Base-by-base conservation (phyloP, 2,113 vertebrate species). In the Cyrtonyx montezumae region DNA sequence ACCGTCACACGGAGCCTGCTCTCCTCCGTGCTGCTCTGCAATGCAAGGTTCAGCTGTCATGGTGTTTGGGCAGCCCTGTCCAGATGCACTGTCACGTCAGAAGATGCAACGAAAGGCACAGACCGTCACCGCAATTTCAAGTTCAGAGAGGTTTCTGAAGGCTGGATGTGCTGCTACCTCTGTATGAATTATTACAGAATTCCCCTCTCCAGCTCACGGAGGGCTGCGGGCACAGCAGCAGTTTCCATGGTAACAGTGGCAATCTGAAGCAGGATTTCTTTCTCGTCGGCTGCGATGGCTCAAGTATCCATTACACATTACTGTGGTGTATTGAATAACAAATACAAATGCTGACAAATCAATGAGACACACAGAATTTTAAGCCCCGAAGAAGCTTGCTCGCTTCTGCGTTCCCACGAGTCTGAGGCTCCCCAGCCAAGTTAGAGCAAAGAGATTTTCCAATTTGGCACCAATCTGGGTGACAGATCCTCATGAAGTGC, bases 401-500 rank as follows among this genome's bases (percentile, higher is more conserved):
- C 86, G 65, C 88, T 74, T 67, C 88, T 49, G 79, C 34, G 37
- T 74, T 87, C 96, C 94, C 88, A 37, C 8, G 69, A 90, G 88
- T 81, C 89, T 6, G 80, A 81, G 89, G 92, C 94, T 96, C 94
- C 91, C 88, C 88, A 82, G 93, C 88, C 92, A 76, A 95, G 88
- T 69, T 32, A 61, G 37, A 92, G 87, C n/a, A 3, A 65, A 87
- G 88, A 89, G 96, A 94, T 95, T 95, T 34, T 84, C 75, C 30
- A 21, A 84, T 88, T 93, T 94, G 88, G 95, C 95, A 95, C 34
- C 86, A 55, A 89, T 92, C 88, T 76, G 56, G 84, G 95, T 81
- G 93, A 87, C 88, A 92, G 95, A 95, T 95, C 96, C 92, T 95
- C 95, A 79, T 42, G 86, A 94, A 96, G 95, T 84, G 94, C 81